phyloP scores from a whole-genome alignment of 2,113 vertebrate genomes.

The Proterorhinus semilunaris region DNA sequence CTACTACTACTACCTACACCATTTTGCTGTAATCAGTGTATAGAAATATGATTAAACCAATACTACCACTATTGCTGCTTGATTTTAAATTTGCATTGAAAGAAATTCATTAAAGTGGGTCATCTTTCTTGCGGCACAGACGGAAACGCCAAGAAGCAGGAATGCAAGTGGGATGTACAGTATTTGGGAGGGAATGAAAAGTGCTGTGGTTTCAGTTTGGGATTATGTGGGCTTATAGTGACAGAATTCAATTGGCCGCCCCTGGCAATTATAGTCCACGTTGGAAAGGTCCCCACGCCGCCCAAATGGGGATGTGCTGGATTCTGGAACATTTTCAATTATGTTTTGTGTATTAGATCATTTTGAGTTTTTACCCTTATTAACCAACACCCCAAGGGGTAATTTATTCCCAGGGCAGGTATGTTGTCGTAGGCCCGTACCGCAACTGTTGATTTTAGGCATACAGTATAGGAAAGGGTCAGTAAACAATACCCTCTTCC shows the following conservation, averaged over 20 bases:
- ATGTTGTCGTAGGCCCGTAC: no score
- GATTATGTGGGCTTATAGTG: constrained; percentile 16
- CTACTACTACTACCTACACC: no score
- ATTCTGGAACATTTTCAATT: no score
- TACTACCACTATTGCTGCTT: no score
- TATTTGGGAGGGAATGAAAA: constrained; percentile 2
- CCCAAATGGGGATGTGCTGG: constrained; percentile 7
- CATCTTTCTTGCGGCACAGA: constrained; percentile 20
- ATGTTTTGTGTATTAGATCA: background rate
- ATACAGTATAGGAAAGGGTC: no score
- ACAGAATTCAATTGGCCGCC: constrained; percentile 12
- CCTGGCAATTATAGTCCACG: constrained; percentile 9
- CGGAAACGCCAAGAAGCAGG: constrained; percentile 12
- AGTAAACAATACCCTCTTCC: no score
- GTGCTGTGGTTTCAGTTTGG: background rate
- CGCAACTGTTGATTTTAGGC: no score
- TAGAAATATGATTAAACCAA: no score
- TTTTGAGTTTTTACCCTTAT: no score
- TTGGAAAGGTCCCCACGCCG: background rate
- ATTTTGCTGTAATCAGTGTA: no score
- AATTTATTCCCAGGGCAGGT: no score
- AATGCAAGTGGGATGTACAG: constrained; percentile 4
- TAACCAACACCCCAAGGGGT: no score
- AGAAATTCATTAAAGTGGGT: constrained; percentile 6
- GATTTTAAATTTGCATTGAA: constrained; percentile 1